Evolutionary conservation across 2,113 vertebrate genomes (phyloP), one percentile per base, ranked within the genome.

Genomic region (Anolis carolinensis): DNA sequence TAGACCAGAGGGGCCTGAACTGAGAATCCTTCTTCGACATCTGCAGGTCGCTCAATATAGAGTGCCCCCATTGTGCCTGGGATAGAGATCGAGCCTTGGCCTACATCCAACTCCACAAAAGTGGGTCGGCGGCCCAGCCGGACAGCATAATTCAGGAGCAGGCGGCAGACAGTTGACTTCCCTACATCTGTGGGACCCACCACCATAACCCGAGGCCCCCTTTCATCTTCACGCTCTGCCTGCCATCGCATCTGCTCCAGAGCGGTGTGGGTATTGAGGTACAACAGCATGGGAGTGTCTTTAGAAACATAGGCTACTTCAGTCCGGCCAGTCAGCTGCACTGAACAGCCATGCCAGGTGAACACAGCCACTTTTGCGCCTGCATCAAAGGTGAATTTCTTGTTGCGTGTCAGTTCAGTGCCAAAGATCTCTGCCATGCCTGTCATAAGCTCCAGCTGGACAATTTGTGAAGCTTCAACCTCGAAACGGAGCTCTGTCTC

Each of bases 401-500:
- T 99, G 94, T 99, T 99, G 73, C 97, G 97, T 85, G 98, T 99
- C 76, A 99, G 96, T 89, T 99, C 99, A 0, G 98, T 99, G 52
- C 98, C 99, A 34, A 99, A 99, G 67, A 99, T 97, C 94, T 99
- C 99, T 0, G 97, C 99, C 96, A 98, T 96, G 78, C 99, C 99
- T 0, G 97, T 95, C 48, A 99, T 93, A 89, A 99, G 95, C 93
- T 99, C 99, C 92, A 99, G 84, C 85, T 98, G 98, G 34, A 98
- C 97, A 5, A 97, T 96, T 91, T 98, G 98, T 10, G 96, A 97
- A 0, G 98, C 95, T 88, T 99, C 99, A 92, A 99, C 98, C 94
- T 99, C 99, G 85, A 99, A 99, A 0, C 99, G 97, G 87, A 99
- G 97, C 92, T 99, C 99, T 0, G 98, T 99, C 95, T 99, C 99